These are phyloP conservation scores for Rhopilema esculentum DNA, from an alignment of 30 jellyfish, hydroid and myxozoan species.

Conservation along the genomic window DNA sequence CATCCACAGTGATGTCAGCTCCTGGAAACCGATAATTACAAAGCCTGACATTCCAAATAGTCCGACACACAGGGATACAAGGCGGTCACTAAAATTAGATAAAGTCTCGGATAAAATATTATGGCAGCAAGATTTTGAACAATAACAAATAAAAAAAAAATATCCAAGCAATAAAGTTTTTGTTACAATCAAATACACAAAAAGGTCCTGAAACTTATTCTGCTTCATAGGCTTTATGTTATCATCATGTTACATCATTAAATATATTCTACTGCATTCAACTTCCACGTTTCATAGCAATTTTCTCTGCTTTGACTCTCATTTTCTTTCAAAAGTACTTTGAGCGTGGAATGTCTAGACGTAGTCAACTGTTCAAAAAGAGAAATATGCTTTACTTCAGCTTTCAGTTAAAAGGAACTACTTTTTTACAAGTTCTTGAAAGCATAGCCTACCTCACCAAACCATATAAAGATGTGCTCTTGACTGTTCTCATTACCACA, in stretches of 20 bases:
- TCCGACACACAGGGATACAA: constrained; percentile 55
- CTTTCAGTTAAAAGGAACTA: too few species aligned
- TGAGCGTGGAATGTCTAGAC: too few species aligned
- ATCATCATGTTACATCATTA: too few species aligned
- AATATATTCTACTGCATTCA: background rate
- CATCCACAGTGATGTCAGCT: constrained; percentile 89
- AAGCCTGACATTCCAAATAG: constrained; percentile 91
- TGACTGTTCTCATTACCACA: constrained; percentile 8
- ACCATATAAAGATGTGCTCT: constrained; percentile 25
- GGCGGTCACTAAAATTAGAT: constrained; percentile 45
- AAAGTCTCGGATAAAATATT: too few species aligned
- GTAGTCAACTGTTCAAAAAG: too few species aligned
- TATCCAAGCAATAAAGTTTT: too few species aligned
- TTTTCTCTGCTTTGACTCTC: too few species aligned
- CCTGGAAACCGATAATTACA: constrained; percentile 91
- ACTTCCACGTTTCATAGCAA: background rate
- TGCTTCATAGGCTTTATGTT: background rate
- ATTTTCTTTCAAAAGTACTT: background rate
- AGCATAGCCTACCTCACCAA: constrained; percentile 46
- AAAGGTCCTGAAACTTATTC: background rate
- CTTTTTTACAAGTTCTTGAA: too few species aligned
- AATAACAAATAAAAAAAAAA: too few species aligned
- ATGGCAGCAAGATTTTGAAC: too few species aligned
- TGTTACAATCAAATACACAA: too few species aligned
- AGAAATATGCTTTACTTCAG: too few species aligned